These are phyloP conservation scores for Thryonomys swinderianus DNA, from an alignment of 2,113 vertebrate species.

Conservation along the genomic window DNA sequence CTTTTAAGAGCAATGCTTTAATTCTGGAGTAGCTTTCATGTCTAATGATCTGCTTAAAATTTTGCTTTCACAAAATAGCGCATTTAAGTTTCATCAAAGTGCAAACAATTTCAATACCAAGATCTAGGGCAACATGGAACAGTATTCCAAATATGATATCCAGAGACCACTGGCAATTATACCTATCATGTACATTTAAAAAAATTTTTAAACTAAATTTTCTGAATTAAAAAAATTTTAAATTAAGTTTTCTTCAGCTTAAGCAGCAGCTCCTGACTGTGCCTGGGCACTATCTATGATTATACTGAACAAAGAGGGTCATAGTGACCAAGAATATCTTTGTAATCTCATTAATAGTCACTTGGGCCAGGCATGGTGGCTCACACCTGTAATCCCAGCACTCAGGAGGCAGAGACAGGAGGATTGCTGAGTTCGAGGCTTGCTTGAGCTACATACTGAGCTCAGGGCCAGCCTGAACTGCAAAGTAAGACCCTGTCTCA, in stretches of 20 bases:
- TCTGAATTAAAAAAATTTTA: too few relatives aligned
- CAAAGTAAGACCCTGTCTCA: too few relatives aligned
- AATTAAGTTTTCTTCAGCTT: neutral
- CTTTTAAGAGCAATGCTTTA: neutral
- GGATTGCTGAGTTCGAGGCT: too few relatives aligned
- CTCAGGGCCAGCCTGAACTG: too few relatives aligned
- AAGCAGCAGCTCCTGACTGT: neutral
- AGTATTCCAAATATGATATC: neutral
- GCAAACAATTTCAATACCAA: slow-evolving; percentile 52
- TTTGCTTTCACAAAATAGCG: slow-evolving; percentile 16
- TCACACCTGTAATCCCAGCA: too few relatives aligned
- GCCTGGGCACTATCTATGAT: neutral
- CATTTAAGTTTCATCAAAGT: slow-evolving; percentile 23
- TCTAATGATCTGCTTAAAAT: neutral
- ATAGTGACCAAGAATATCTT: neutral
- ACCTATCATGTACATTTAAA: neutral
- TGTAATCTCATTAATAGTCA: neutral
- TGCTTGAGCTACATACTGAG: too few relatives aligned
- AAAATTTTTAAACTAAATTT: too few relatives aligned
- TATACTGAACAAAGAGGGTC: neutral
- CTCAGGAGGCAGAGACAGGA: too few relatives aligned
- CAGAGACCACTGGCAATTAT: neutral
- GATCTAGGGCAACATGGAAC: neutral
- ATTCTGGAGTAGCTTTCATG: neutral
- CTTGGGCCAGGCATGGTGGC: too few relatives aligned